Percentiles rank a stretch among this genome's conserved stretches.
phyloP scores from a whole-genome alignment of 2,888 invertebrate genomes.

The Helobdella robusta region DNA sequence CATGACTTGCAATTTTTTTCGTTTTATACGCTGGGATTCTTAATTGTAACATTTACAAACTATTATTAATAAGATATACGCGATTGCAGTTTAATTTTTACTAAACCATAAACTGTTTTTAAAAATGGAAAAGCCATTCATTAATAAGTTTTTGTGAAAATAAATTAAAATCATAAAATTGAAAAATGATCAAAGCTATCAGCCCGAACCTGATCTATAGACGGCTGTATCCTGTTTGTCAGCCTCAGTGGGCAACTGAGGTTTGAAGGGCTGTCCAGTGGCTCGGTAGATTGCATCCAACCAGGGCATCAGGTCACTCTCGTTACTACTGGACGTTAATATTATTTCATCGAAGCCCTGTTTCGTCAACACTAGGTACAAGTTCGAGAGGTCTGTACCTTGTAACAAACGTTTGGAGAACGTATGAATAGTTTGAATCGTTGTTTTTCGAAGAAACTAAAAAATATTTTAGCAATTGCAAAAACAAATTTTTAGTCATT shows the following conservation, averaged over 20 bases:
- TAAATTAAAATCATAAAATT: neutral
- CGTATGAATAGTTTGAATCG: too few species aligned
- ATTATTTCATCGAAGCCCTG: neutral
- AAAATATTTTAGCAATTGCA: too few species aligned
- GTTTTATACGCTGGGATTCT: constrained; percentile 7
- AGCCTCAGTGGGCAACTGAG: constrained; percentile 5
- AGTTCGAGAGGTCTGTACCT: too few species aligned
- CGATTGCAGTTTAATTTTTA: too few species aligned
- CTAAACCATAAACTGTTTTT: too few species aligned
- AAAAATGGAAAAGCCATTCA: too few species aligned
- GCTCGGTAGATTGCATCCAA: constrained; percentile 19
- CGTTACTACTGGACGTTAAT: constrained; percentile 9
- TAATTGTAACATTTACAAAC: neutral
- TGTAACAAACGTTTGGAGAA: too few species aligned
- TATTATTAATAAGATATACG: too few species aligned
- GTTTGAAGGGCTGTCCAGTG: constrained; percentile 19
- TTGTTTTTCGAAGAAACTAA: too few species aligned
- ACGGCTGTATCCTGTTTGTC: neutral
- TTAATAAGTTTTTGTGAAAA: too few species aligned
- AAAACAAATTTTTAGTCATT: constrained; percentile 19
- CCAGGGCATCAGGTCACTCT: constrained; percentile 12
- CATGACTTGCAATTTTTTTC: constrained; percentile 11
- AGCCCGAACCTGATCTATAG: constrained; percentile 2
- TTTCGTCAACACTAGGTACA: constrained; percentile 8
- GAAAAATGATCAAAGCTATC: neutral